These are phyloP conservation scores for Drosophila melanica DNA, from an alignment of 1,140 invertebrate species.

Conservation along the genomic window DNA sequence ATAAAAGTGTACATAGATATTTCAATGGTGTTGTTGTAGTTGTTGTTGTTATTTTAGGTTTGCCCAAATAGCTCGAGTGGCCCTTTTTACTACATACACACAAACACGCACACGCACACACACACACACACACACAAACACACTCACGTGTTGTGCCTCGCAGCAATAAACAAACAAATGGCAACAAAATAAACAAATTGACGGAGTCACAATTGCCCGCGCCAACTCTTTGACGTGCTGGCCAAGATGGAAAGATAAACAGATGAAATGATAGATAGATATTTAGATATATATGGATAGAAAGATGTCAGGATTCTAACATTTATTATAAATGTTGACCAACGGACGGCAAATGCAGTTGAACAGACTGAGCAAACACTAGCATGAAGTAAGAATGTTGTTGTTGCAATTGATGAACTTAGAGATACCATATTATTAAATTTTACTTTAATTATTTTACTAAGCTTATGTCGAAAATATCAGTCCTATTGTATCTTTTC, in stretches of 20 bases:
- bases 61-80: constrained; percentile 44
- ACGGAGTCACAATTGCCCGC: constrained; percentile 22
- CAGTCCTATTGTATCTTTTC: no score
- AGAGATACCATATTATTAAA: not conserved
- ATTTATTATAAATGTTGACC: constrained; percentile 16
- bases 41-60: constrained; percentile 50
- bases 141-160: constrained; percentile 25
- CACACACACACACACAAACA: not conserved
- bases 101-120: constrained; percentile 11
- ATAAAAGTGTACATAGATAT: constrained; percentile 53
- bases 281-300: constrained; percentile 1
- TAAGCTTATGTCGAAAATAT: no score
- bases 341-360: constrained; percentile 13
- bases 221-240: constrained; percentile 45
- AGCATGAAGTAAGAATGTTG: no score
- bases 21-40: constrained; percentile 24
- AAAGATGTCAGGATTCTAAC: constrained; percentile 8
- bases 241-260: constrained; percentile 24
- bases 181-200: constrained; percentile 60
- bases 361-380: constrained; percentile 9
- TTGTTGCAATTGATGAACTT: not conserved
- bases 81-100: constrained; percentile 41
- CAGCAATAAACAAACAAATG: constrained; percentile 58
- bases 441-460: no score
- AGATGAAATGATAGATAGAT: constrained; percentile 19